Evolutionary conservation across 2,888 invertebrate species (phyloP).

Genomic region (Drosophila mulleri): DNA sequence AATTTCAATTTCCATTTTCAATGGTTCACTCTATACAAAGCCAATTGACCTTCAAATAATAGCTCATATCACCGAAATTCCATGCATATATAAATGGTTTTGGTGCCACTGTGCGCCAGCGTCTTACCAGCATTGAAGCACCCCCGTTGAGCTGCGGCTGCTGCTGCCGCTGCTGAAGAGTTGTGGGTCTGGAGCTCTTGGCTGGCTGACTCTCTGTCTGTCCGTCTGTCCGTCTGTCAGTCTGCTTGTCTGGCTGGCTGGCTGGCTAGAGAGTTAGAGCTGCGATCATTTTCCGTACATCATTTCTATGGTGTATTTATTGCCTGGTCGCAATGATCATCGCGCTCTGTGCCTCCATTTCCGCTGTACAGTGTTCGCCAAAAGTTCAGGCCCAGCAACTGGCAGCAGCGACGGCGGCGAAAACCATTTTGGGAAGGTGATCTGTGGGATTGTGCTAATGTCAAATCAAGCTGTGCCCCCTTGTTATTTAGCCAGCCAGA

Average conservation of each 20-base stretch:
- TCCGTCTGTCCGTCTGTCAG: constrained; percentile 34
- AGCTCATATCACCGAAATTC: constrained; percentile 3
- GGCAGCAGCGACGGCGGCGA: constrained; percentile 59
- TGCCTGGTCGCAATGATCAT: constrained; percentile 75
- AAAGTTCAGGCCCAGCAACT: constrained; percentile 60
- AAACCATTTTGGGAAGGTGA: constrained; percentile 82
- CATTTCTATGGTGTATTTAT: constrained; percentile 81
- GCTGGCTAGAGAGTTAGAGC: constrained; percentile 58
- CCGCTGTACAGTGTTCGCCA: constrained; percentile 58
- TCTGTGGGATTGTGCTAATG: constrained; percentile 83
- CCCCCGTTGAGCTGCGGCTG: constrained; percentile 73
- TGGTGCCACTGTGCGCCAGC: constrained; percentile 64
- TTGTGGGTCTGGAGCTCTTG: constrained; percentile 43
- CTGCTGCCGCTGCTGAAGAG: constrained; percentile 50
- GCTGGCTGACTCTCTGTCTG: constrained; percentile 39
- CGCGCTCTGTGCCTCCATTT: constrained; percentile 66
- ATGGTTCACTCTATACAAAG: neutral
- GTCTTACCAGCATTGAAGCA: constrained; percentile 57
- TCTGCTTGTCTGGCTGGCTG: constrained; percentile 23
- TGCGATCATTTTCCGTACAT: constrained; percentile 80
- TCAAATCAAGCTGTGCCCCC: constrained; percentile 84
- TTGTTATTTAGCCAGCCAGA: constrained; percentile 73
- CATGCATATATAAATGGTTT: constrained; percentile 23
- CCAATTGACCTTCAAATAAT: neutral
- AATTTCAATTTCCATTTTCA: neutral